Conservation (phyloP, 2,888 invertebrate genomes). For the Drosophila mettleri region DNA sequence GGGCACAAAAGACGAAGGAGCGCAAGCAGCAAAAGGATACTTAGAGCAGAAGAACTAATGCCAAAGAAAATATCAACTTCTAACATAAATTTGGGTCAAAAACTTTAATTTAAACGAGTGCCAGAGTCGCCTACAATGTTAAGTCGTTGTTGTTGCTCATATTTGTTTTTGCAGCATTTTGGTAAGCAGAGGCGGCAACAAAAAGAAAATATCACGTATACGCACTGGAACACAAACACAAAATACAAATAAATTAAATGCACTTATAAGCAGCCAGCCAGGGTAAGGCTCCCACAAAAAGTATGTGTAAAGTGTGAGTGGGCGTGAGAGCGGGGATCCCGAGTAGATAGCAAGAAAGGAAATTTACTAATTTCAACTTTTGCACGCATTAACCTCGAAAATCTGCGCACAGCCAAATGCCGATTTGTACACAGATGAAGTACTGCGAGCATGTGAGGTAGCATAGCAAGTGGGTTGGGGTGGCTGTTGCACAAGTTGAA, state of each 20-base stretch:
- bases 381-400: constrained; percentile 80
- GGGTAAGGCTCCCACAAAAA: not conserved
- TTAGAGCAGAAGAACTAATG: constrained; percentile 34
- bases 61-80: constrained; percentile 75
- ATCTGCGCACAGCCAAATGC: constrained; percentile 73
- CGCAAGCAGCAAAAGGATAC: constrained; percentile 1
- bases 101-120: constrained; percentile 79
- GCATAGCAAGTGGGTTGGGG: not conserved
- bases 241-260: constrained; percentile 82
- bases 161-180: constrained; percentile 27
- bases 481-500: constrained; percentile 50
- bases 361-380: constrained; percentile 80
- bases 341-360: constrained; percentile 58
- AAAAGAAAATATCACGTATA: constrained; percentile 65
- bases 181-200: constrained; percentile 30
- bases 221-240: constrained; percentile 73
- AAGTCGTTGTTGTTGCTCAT: constrained; percentile 36
- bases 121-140: constrained; percentile 61
- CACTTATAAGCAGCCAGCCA: constrained; percentile 60
- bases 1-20: constrained; percentile 14
- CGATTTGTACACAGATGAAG: constrained; percentile 50
- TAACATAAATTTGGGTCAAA: constrained; percentile 80
- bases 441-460: not conserved
- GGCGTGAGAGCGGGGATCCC: not conserved
- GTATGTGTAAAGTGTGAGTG: constrained; percentile 3